phyloP scores from a whole-genome alignment of 2,113 vertebrate species.

The Esox niger region DNA sequence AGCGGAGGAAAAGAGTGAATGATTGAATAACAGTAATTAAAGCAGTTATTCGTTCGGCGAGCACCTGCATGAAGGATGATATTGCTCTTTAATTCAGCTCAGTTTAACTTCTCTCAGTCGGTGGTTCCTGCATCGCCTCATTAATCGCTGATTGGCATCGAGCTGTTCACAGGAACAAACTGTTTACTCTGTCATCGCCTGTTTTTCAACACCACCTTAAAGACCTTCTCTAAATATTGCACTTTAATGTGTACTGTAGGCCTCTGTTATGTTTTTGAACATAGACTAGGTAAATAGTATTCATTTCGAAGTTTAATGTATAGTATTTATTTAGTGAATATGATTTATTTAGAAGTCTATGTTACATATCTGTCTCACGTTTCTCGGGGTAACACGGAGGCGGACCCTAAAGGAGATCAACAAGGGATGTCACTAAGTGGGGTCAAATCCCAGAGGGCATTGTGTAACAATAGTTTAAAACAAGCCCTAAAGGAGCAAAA shows the following conservation, averaged over 20 bases:
- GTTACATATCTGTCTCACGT: not conserved
- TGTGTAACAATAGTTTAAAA: not conserved
- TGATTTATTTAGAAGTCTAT: not conserved
- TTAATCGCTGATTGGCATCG: slow-evolving; percentile 82
- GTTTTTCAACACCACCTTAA: slow-evolving; percentile 59
- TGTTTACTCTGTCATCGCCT: slow-evolving; percentile 74
- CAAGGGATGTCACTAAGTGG: slow-evolving; percentile 40
- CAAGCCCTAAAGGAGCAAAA: not conserved
- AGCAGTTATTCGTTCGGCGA: slow-evolving; percentile 97
- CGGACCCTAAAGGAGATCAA: slow-evolving; percentile 38
- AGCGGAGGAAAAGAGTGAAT: slow-evolving; percentile 79
- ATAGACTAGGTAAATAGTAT: slow-evolving; percentile 24
- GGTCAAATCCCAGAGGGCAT: slow-evolving; percentile 47
- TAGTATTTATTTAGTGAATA: too few relatives aligned
- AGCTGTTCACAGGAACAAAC: slow-evolving; percentile 76
- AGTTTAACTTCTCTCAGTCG: slow-evolving; percentile 79
- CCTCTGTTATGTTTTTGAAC: slow-evolving; percentile 16
- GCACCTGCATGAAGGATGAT: slow-evolving; percentile 90
- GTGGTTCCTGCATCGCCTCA: slow-evolving; percentile 77
- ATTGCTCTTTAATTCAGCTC: slow-evolving; percentile 80
- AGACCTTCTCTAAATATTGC: slow-evolving; percentile 42
- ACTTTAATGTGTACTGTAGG: slow-evolving; percentile 64
- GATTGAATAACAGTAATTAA: slow-evolving; percentile 99
- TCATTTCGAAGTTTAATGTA: not conserved
- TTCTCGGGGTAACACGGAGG: not conserved